phyloP scores from a whole-genome alignment of 2,113 vertebrate species.

The Oceanodroma tethys region DNA sequence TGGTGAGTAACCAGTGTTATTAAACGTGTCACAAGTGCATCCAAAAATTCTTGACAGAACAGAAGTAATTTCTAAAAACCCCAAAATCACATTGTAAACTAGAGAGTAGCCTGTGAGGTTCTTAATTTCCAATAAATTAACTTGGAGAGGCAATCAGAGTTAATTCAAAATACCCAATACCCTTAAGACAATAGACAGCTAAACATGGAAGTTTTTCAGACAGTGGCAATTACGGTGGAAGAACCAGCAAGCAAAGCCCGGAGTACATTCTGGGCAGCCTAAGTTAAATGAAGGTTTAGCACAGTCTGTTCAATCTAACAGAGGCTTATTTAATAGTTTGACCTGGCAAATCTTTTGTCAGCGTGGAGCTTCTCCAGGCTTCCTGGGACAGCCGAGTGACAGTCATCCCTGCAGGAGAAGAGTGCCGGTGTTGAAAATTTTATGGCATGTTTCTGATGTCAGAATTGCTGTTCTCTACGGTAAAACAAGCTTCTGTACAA shows the following conservation, averaged over 20 bases:
- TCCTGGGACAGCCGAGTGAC: slow-evolving; percentile 16
- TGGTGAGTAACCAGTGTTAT: neutral
- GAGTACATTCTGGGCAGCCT: neutral
- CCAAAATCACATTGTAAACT: neutral
- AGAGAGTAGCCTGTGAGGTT: neutral
- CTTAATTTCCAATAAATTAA: neutral
- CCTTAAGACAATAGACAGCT: neutral
- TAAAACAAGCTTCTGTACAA: neutral
- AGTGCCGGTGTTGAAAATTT: neutral
- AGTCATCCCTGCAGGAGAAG: neutral
- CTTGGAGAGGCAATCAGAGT: neutral
- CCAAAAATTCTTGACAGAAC: neutral
- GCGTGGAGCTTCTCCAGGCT: neutral
- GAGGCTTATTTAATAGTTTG: slow-evolving; percentile 24
- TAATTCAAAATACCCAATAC: neutral
- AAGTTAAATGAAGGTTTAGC: slow-evolving; percentile 28
- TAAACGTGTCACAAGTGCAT: neutral
- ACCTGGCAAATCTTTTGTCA: slow-evolving; percentile 23
- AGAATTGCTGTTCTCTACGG: neutral
- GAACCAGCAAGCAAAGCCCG: neutral
- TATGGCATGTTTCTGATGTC: neutral
- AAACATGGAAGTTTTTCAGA: neutral
- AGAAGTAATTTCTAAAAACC: neutral
- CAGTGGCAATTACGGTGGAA: neutral
- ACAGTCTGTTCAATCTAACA: neutral